Percentiles rank a stretch among this genome's conserved stretches.
Evolutionary conservation across 2,888 invertebrate species (phyloP).

Genomic region (Tipula confusa): DNA sequence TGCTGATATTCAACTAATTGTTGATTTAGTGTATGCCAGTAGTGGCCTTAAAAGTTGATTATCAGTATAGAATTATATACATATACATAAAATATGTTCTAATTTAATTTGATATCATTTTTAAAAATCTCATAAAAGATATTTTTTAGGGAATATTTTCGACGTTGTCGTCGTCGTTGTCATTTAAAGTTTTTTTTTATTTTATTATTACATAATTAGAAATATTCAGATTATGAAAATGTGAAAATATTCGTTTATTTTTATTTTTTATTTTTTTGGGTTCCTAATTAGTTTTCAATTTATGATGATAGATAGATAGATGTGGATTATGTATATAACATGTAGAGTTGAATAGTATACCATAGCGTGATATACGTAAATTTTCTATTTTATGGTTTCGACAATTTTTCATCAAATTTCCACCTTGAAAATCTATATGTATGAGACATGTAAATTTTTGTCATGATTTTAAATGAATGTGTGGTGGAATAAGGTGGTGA

Average conservation of each 20-base stretch:
- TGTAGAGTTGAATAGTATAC: neutral
- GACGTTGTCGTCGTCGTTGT: neutral
- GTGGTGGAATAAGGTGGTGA: too few species aligned
- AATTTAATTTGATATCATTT: neutral
- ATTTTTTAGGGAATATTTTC: neutral
- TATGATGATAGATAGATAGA: neutral
- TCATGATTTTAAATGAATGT: neutral
- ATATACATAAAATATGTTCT: neutral
- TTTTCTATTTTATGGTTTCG: neutral
- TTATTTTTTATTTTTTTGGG: too few species aligned
- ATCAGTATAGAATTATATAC: too few species aligned
- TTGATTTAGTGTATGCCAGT: too few species aligned
- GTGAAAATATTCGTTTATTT: too few species aligned
- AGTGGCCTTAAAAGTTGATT: too few species aligned
- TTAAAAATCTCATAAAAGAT: neutral
- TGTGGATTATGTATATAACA: neutral
- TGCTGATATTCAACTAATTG: too few species aligned
- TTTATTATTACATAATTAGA: neutral
- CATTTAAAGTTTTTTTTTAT: too few species aligned
- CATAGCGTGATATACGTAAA: neutral
- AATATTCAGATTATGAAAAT: constrained; percentile 14
- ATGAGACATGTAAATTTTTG: neutral
- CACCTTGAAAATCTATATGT: neutral
- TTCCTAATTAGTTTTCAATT: constrained; percentile 25
- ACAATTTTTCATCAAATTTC: constrained; percentile 9